Percentiles rank a stretch among this genome's conserved stretches.
phyloP scores from a whole-genome alignment of 2,113 vertebrate genomes.

The Cynopterus brachyotis region DNA sequence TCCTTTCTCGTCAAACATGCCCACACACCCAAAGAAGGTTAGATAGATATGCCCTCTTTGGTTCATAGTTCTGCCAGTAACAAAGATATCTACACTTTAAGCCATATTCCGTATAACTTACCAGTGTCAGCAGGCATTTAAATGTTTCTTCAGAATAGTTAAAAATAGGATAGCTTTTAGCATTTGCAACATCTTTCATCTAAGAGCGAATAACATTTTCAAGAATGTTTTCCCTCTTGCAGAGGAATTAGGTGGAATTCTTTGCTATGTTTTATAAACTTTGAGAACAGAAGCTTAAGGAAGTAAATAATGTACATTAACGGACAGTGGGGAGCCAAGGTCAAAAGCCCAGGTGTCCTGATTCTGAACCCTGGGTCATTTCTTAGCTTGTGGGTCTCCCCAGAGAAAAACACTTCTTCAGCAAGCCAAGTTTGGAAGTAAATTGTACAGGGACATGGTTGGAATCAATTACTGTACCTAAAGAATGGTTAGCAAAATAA shows the following conservation, averaged over 20 bases:
- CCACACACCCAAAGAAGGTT: neutral
- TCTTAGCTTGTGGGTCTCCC: neutral
- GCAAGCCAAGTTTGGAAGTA: neutral
- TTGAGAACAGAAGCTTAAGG: neutral
- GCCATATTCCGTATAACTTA: neutral
- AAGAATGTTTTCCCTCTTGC: neutral
- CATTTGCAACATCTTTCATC: neutral
- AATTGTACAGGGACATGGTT: neutral
- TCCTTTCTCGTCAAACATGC: neutral
- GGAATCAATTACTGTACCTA: neutral
- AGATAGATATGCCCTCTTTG: fast-evolving
- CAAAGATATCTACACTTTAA: neutral
- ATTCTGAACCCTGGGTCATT: neutral
- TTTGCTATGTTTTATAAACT: neutral
- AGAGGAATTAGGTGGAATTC: neutral
- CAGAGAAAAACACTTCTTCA: neutral
- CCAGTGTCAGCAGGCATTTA: neutral
- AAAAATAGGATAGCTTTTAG: neutral
- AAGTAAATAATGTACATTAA: neutral
- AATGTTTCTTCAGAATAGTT: neutral
- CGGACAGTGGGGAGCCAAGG: neutral
- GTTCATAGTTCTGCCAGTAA: neutral
- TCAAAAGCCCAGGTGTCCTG: neutral
- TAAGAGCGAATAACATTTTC: neutral
- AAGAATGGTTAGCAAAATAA: neutral